These are phyloP conservation scores for Baronia brevicornis DNA, from an alignment of 2,888 invertebrate genomes.

Conservation along the genomic window DNA sequence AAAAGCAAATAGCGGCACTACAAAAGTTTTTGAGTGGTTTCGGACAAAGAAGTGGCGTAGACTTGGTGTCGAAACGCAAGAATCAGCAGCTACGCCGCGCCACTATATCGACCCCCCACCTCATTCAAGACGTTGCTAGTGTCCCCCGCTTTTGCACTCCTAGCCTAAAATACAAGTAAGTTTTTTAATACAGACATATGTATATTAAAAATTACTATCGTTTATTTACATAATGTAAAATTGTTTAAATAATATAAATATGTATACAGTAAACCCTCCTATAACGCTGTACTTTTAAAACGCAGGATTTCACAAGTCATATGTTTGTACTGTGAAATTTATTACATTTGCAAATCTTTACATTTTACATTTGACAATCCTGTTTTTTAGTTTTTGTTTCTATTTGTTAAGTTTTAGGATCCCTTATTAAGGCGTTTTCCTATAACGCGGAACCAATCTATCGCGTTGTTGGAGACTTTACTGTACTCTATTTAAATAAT, in stretches of 20 bases:
- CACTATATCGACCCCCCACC: slow-evolving; percentile 48
- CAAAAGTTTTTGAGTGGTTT: slow-evolving; percentile 52
- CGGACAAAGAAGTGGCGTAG: slow-evolving; percentile 34
- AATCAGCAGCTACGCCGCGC: slow-evolving; percentile 39
- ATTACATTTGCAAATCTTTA: too few relatives aligned
- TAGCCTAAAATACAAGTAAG: slow-evolving; percentile 59
- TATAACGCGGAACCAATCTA: too few relatives aligned
- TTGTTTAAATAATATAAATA: too few relatives aligned
- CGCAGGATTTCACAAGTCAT: not conserved
- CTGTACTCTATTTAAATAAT: too few relatives aligned
- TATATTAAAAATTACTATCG: slow-evolving; percentile 2
- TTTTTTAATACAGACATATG: slow-evolving; percentile 11
- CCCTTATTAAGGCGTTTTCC: too few relatives aligned
- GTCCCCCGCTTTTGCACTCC: slow-evolving; percentile 55
- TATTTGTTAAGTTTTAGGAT: too few relatives aligned
- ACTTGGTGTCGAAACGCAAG: slow-evolving; percentile 38
- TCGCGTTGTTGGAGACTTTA: too few relatives aligned
- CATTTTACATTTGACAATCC: too few relatives aligned
- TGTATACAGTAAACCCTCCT: too few relatives aligned
- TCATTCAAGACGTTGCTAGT: slow-evolving; percentile 31
- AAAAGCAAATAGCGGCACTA: slow-evolving; percentile 44
- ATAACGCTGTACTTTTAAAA: too few relatives aligned
- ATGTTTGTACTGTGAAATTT: not conserved
- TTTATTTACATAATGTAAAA: not conserved
- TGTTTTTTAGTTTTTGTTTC: too few relatives aligned